Base-by-base conservation (phyloP, 2,888 invertebrate genomes). In the Meiosimyza decipiens region DNA sequence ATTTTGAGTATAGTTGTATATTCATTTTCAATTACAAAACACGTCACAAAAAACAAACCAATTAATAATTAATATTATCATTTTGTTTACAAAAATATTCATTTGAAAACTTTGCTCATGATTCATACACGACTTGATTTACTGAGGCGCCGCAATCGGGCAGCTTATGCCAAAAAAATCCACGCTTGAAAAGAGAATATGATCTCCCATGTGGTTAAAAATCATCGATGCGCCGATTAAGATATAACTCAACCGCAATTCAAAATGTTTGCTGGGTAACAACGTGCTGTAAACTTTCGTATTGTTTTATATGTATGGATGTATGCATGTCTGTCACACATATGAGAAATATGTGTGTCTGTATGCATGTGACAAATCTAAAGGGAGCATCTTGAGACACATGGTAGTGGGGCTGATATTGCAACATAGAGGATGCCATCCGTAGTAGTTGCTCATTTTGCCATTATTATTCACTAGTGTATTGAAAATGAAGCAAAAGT, bases 401-500 rank as follows among this genome's bases (percentile, higher is more conserved):
- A 63, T 33, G 50, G 33, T 51, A 50, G 33, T 51, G 18, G 16
- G 13, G 66, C 28, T 51, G 66, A 18, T 18, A 1, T 40, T 63
- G 49, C 51, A 49, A 49, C 47, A 16, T 60, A 15, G 60, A 60
- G 40, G 40, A 6, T 22, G n/a, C 16, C 60, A 69, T 75, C 75
- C 71, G 76, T 76, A 73, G 77, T 75, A 84, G 84, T 84, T 84
- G 84, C 84, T 84, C 84, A 84, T 84, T 84, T 84, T 84, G 82
- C 83, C 84, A 84, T 84, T 84, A 84, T 84, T 83, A 84, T 84
- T 84, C 84, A 82, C 60, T 75, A 77, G 84, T 78, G 84, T 81
- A 84, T 84, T 79, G 82, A 84, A 81, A 81, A 82, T 82, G 83
- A 84, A 83, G 82, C 84, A 84, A 83, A 84, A 84, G 82, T 84